Evolutionary conservation across 2,888 invertebrate genomes (phyloP).

Genomic region (Cantharis nigra): DNA sequence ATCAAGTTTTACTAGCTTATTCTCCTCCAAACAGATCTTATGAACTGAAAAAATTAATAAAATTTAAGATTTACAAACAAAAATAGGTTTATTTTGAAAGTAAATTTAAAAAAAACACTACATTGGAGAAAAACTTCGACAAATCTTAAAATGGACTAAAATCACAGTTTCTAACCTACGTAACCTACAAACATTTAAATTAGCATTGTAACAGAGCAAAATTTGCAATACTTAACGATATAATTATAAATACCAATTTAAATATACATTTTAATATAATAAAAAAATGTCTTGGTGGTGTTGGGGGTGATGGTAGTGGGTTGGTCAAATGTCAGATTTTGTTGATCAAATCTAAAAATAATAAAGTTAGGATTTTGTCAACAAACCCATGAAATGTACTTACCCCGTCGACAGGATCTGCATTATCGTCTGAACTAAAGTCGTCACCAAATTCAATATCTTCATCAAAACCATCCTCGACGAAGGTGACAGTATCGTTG

Average conservation of each 20-base stretch:
- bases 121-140: neutral
- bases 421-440: slow-evolving; percentile 89
- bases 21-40: neutral
- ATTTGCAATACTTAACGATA: neutral
- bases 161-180: neutral
- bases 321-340: neutral
- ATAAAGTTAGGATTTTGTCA: neutral
- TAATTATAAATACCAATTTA: neutral
- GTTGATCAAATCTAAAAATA: neutral
- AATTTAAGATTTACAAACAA: neutral
- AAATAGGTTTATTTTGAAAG: neutral
- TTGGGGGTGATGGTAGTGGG: neutral
- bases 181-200: neutral
- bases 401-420: slow-evolving; percentile 68
- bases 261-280: neutral
- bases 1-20: neutral
- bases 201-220: neutral
- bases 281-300: neutral
- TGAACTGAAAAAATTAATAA: neutral
- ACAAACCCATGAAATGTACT: slow-evolving; percentile 20
- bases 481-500: slow-evolving; percentile 94
- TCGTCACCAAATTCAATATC: slow-evolving; percentile 97
- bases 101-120: neutral
- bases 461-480: slow-evolving; percentile 93
- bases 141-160: neutral